A percentile compares a stretch with the other conserved stretches of the same genome.
Evolutionary conservation across 1,140 invertebrate genomes (phyloP).

Genomic region (Drosophila tsacasi): DNA sequence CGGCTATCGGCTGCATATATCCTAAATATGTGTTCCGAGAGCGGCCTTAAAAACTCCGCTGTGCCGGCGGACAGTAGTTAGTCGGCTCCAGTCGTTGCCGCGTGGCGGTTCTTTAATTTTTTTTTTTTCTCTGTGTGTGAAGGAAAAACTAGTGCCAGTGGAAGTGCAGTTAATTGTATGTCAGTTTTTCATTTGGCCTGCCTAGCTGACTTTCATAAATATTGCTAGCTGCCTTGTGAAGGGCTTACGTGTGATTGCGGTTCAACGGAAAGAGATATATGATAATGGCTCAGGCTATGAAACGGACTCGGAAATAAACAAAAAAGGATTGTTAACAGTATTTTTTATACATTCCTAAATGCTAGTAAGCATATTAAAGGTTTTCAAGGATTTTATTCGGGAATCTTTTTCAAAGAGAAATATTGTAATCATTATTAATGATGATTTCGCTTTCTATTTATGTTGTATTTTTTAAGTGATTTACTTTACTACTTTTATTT

Average conservation of each 20-base stretch:
- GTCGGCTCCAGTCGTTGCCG: slow-evolving; percentile 19
- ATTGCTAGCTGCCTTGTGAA: slow-evolving; percentile 85
- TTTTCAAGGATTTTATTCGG: too few relatives aligned
- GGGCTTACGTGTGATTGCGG: slow-evolving; percentile 80
- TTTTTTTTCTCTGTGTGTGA: neutral
- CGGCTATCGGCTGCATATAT: slow-evolving; percentile 21
- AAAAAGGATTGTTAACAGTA: neutral
- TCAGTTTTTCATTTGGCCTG: slow-evolving; percentile 79
- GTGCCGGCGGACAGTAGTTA: slow-evolving; percentile 10
- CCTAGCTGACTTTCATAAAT: slow-evolving; percentile 68
- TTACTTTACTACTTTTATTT: neutral
- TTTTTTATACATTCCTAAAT: neutral
- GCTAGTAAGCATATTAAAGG: too few relatives aligned
- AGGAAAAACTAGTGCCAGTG: neutral
- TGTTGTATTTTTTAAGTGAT: neutral
- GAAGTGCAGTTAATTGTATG: slow-evolving; percentile 55
- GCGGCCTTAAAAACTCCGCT: slow-evolving; percentile 22
- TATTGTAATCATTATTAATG: neutral
- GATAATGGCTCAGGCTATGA: too few relatives aligned
- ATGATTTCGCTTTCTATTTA: neutral
- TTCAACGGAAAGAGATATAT: slow-evolving; percentile 31
- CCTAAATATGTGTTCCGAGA: slow-evolving; percentile 13
- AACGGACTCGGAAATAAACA: neutral
- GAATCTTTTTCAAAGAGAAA: neutral
- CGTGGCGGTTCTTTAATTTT: slow-evolving; percentile 2